phyloP scores from a whole-genome alignment of 2,113 vertebrate species.

The Todiramphus saurophagus region DNA sequence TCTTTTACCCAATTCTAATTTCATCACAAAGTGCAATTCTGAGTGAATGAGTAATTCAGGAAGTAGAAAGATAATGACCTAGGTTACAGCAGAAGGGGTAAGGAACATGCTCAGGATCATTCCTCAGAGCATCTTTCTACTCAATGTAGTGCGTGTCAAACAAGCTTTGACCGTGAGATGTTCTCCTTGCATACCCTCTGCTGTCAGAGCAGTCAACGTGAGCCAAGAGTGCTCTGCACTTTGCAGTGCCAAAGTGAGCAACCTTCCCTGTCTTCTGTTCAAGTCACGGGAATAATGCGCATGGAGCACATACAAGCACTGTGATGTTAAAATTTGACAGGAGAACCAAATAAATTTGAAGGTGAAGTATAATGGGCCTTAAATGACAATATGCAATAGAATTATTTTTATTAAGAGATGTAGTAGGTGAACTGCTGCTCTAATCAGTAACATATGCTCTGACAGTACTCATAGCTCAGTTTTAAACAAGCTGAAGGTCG shows the following conservation, averaged over 20 bases:
- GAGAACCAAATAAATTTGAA: background rate
- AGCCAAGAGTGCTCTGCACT: background rate
- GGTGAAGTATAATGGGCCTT: background rate
- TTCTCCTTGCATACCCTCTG: background rate
- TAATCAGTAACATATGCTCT: background rate
- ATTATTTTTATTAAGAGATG: background rate
- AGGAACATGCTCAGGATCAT: background rate
- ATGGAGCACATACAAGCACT: background rate
- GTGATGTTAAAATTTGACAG: background rate
- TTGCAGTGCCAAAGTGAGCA: background rate
- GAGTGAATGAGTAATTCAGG: background rate
- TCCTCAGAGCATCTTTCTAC: background rate
- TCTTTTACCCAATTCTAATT: background rate
- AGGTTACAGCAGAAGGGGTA: background rate
- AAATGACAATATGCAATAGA: background rate
- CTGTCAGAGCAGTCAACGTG: background rate
- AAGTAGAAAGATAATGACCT: background rate
- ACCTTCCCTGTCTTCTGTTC: background rate
- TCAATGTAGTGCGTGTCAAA: rapidly evolving
- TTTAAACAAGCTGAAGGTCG: constrained; percentile 19
- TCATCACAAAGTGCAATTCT: background rate
- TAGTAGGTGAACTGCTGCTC: background rate
- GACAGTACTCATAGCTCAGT: background rate
- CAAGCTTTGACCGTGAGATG: rapidly evolving
- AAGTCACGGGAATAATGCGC: background rate